Base-by-base conservation (phyloP, 1,140 invertebrate genomes). In the Muscidifurax raptorellus region DNA sequence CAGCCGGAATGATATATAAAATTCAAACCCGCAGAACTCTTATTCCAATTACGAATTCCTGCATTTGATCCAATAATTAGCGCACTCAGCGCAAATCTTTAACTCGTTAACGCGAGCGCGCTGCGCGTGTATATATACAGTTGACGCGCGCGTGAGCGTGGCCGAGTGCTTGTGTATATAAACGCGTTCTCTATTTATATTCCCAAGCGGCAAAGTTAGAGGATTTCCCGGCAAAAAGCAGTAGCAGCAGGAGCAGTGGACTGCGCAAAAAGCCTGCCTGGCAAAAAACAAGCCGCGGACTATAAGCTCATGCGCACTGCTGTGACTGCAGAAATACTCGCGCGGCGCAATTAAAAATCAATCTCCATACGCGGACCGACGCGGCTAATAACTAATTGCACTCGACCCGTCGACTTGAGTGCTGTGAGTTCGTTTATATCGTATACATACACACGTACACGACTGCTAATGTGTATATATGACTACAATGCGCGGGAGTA, bases 341-440 rank as follows among this genome's bases (percentile, higher is more conserved):
- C 52, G 52, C 9, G 27, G 66, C 52, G 81, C 71, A 76, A 82
- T 82, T 82, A 82, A 82, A 82, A 82, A 82, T 82, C 71, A 82
- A 82, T 82, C 52, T 52, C 47, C 13, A n/a, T n/a, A n/a, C n/a
- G 2, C 77, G 15, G 25, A 18, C 27, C 71, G 52, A n/a, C n/a
- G n/a, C n/a, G 71, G 32, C 30, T 74, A 82, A 79, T 75, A 82
- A 82, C 30, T 76, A 82, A 82, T 82, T 66, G 81, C 71, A 32
- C 28, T 27, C 52, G 71, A 47, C 71, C 18, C 30, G 12, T 18
- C 13, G 69, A 32, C 69, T 64, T 25, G n/a, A 64, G 59, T 64
- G 59, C 15, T n/a, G n/a, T n/a, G n/a, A n/a, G n/a, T n/a, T n/a
- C n/a, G n/a, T n/a, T n/a, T n/a, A n/a, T n/a, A n/a, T 22, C 15